Percentiles rank a stretch among this genome's conserved stretches.
These are phyloP conservation scores for Stenotaenia linearis DNA, from an alignment of 2,888 invertebrate species.

Conservation along the genomic window DNA sequence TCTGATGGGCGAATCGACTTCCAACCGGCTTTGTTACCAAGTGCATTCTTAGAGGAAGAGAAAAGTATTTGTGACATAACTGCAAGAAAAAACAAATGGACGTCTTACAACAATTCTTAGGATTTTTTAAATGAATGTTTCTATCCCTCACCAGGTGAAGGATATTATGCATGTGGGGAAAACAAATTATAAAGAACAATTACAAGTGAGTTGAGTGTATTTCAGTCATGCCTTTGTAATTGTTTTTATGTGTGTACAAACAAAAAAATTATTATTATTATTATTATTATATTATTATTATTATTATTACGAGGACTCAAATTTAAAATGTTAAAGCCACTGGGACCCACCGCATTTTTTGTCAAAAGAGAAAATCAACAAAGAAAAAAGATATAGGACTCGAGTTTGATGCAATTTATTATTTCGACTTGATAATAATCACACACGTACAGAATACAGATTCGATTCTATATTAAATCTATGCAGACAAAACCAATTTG, in stretches of 20 bases:
- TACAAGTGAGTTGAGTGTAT: slow-evolving; percentile 4
- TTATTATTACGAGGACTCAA: not conserved
- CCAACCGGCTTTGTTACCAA: not conserved
- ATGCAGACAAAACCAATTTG: not conserved
- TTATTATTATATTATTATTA: no score
- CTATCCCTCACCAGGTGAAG: slow-evolving; percentile 5
- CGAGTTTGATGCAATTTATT: not conserved
- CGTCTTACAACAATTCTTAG: not conserved
- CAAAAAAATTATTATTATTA: no score
- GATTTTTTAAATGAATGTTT: slow-evolving; percentile 9
- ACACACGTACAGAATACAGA: not conserved
- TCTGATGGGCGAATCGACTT: not conserved
- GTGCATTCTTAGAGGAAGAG: not conserved
- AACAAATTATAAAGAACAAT: not conserved
- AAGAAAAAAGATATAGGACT: not conserved
- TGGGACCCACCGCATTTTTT: not conserved
- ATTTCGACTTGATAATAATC: not conserved
- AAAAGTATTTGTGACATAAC: not conserved
- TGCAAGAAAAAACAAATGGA: not conserved
- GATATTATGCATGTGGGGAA: slow-evolving; percentile 5
- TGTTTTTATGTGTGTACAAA: slow-evolving; percentile 3
- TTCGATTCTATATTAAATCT: not conserved
- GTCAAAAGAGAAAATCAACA: not conserved
- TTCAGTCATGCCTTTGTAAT: slow-evolving; percentile 9
- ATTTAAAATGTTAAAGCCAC: not conserved